A percentile compares a stretch with the other conserved stretches of the same genome.
Evolutionary conservation across 1,140 invertebrate genomes (phyloP).

Genomic region (Microvelia longipes): DNA sequence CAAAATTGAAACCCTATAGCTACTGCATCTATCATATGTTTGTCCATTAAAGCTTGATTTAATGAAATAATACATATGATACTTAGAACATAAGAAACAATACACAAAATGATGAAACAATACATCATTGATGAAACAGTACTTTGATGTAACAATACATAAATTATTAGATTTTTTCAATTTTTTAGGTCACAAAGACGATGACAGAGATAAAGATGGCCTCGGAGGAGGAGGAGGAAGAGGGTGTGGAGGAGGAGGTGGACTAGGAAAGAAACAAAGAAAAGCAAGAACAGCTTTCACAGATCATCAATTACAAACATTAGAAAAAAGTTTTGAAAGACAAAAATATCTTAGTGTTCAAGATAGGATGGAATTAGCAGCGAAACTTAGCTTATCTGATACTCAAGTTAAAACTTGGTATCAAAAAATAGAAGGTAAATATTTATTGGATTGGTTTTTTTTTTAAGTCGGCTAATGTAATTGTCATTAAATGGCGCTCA

Average conservation of each 20-base stretch:
- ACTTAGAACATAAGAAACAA: too few species aligned
- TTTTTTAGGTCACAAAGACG: slow-evolving; percentile 25
- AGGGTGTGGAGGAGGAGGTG: slow-evolving; percentile 34
- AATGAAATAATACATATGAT: too few species aligned
- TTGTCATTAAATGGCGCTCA: too few species aligned
- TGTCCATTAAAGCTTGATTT: too few species aligned
- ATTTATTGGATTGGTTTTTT: too few species aligned
- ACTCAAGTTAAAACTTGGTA: slow-evolving; percentile 99
- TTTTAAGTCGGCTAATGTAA: too few species aligned
- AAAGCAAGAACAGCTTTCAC: slow-evolving; percentile 98
- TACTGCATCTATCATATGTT: too few species aligned
- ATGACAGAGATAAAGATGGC: slow-evolving; percentile 12
- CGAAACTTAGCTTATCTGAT: slow-evolving; percentile 87
- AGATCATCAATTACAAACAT: slow-evolving; percentile 88
- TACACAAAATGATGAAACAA: too few species aligned
- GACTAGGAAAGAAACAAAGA: slow-evolving; percentile 73
- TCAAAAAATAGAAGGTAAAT: slow-evolving; percentile 89
- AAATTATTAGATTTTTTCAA: too few species aligned
- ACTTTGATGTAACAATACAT: too few species aligned
- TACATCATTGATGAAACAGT: too few species aligned
- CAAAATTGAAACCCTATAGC: too few species aligned
- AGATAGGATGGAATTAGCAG: slow-evolving; percentile 93
- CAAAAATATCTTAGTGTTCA: slow-evolving; percentile 98
- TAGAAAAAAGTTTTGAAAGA: slow-evolving; percentile 94
- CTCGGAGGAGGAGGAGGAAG: slow-evolving; percentile 12